phyloP scores from a whole-genome alignment of 1,140 invertebrate species.

The Drosophila sp. region DNA sequence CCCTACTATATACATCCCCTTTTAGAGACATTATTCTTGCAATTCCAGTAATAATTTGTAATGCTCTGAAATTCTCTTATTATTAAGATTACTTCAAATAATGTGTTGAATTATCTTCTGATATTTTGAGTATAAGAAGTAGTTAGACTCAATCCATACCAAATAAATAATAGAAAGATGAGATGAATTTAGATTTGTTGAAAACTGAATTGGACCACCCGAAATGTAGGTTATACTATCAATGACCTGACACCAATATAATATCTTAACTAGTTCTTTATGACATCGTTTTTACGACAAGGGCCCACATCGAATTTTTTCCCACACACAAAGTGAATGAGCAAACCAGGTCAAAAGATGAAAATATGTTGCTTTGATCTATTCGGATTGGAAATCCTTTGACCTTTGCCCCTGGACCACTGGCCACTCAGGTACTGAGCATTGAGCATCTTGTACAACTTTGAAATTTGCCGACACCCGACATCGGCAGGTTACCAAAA shows the following conservation, averaged over 20 bases:
- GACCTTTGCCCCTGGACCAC: constrained; percentile 49
- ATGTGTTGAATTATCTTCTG: too few species aligned
- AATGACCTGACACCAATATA: constrained; percentile 34
- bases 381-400: constrained; percentile 39
- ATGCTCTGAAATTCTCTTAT: too few species aligned
- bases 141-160: too few species aligned
- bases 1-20: too few species aligned
- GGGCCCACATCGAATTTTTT: constrained; percentile 41
- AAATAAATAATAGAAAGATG: too few species aligned
- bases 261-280: constrained; percentile 66
- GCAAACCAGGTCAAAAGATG: constrained; percentile 12
- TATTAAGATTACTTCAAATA: too few species aligned
- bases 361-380: constrained; percentile 24
- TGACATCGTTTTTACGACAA: constrained; percentile 65
- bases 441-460: constrained; percentile 27
- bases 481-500: constrained; percentile 38
- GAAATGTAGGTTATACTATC: constrained; percentile 31
- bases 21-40: too few species aligned
- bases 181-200: not conserved
- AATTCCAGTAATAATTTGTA: too few species aligned
- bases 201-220: constrained; percentile 49
- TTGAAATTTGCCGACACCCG: constrained; percentile 52
- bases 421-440: constrained; percentile 38
- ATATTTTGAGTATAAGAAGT: too few species aligned
- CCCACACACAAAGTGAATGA: constrained; percentile 49